A percentile compares a stretch with the other conserved stretches of the same genome.
phyloP scores from a whole-genome alignment of 2,797 vertebrate species.

The Masticophis lateralis region DNA sequence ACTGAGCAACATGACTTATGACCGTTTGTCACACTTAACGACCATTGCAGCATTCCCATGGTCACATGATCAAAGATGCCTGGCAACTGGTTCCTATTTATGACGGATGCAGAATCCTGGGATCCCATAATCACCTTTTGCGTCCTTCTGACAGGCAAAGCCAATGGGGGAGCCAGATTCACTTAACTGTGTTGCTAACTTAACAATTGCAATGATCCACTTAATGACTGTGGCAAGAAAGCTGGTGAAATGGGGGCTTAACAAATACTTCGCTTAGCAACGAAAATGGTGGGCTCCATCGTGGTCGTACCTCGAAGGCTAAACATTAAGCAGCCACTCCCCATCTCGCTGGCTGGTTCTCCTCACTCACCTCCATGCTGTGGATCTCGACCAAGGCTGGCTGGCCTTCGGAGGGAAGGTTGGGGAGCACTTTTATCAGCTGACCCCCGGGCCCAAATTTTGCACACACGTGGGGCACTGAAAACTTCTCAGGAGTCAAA shows the following conservation, averaged over 20 bases:
- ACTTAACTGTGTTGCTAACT: not conserved
- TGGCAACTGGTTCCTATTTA: not conserved
- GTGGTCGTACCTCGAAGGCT: not conserved
- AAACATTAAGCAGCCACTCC: rapidly evolving
- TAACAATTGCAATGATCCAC: not conserved
- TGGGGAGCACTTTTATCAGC: constrained; percentile 88
- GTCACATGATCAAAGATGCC: not conserved
- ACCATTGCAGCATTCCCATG: not conserved
- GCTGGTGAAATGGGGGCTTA: not conserved
- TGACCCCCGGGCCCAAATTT: constrained; percentile 92
- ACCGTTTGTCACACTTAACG: not conserved
- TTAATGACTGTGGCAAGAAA: not conserved
- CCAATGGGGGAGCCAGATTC: no score
- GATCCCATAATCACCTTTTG: not conserved
- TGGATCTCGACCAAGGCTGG: constrained; percentile 93
- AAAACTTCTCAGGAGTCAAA: constrained; percentile 90
- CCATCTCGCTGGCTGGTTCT: not conserved
- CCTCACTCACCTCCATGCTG: constrained; percentile 86
- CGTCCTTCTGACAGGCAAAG: not conserved
- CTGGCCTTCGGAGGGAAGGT: constrained; percentile 95
- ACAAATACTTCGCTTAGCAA: not conserved
- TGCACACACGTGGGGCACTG: constrained; percentile 88
- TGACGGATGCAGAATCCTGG: not conserved
- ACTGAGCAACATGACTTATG: not conserved
- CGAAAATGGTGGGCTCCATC: rapidly evolving